Evolutionary conservation across 2,113 vertebrate genomes (phyloP).

Genomic region (Shinisaurus crocodilurus): DNA sequence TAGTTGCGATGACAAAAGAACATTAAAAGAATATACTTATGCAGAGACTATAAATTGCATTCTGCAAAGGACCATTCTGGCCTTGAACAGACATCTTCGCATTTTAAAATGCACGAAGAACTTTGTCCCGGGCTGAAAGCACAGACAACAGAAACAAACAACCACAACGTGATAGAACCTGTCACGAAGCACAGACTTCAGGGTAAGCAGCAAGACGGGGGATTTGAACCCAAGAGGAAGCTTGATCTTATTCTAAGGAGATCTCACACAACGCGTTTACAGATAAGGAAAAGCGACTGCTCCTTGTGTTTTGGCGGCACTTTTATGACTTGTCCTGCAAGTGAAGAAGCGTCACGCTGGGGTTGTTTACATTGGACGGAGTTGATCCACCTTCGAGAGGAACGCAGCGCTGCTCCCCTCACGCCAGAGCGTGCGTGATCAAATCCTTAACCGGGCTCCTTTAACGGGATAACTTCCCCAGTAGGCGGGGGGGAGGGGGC

Average conservation of each 20-base stretch:
- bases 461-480: not conserved
- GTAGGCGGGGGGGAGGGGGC: not conserved
- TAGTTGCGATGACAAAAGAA: not conserved
- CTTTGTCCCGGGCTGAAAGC: not conserved
- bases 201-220: not conserved
- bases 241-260: not conserved
- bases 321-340: not conserved
- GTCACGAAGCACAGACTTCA: not conserved
- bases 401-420: not conserved
- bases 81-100: not conserved
- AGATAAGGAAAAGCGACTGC: not conserved
- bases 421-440: not conserved
- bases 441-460: not conserved
- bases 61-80: not conserved
- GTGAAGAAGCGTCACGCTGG: not conserved
- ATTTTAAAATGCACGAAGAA: not conserved
- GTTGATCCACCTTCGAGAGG: not conserved
- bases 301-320: not conserved
- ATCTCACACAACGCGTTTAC: not conserved
- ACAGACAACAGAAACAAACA: not conserved
- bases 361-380: conserved; percentile 21
- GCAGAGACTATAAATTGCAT: not conserved
- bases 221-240: not conserved
- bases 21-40: not conserved
- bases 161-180: not conserved